Percentiles rank a stretch among this genome's conserved stretches.
Conservation (phyloP, 2,888 invertebrate genomes). For the Drosophila gaucha region DNA sequence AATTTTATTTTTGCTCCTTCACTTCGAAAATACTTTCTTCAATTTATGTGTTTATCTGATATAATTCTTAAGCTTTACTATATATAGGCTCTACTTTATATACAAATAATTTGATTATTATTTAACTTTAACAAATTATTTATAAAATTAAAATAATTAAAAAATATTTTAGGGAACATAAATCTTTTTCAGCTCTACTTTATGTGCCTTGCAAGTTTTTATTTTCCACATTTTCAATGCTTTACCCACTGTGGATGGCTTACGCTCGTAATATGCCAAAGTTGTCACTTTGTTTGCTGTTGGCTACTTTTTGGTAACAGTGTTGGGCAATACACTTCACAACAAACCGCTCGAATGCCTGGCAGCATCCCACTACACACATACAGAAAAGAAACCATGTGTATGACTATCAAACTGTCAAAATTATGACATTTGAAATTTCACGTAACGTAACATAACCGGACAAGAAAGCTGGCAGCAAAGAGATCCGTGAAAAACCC, state of each 20-base stretch:
- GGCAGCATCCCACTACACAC: conserved; percentile 42
- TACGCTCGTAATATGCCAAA: conserved; percentile 42
- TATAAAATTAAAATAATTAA: too few relatives aligned
- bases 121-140: too few relatives aligned
- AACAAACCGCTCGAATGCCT: conserved; percentile 36
- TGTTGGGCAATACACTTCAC: conserved; percentile 54
- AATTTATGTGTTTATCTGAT: too few relatives aligned
- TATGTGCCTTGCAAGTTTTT: not conserved
- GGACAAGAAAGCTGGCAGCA: conserved; percentile 71
- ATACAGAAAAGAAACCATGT: conserved; percentile 15
- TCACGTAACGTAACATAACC: conserved; percentile 74
- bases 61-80: too few relatives aligned
- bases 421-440: conserved; percentile 81
- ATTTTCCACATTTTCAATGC: not conserved
- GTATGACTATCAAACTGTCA: conserved; percentile 75
- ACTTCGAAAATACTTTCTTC: too few relatives aligned
- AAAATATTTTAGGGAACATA: not conserved
- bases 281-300: conserved; percentile 58
- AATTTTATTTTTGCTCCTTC: too few relatives aligned
- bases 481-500: conserved; percentile 62
- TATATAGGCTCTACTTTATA: too few relatives aligned
- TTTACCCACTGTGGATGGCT: conserved; percentile 40
- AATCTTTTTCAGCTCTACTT: not conserved
- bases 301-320: conserved; percentile 67
- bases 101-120: too few relatives aligned